A percentile compares a stretch with the other conserved stretches of the same genome.
Evolutionary conservation across 92 coral and sea anemone species (phyloP).

Genomic region (Micromussa lordhowensis): DNA sequence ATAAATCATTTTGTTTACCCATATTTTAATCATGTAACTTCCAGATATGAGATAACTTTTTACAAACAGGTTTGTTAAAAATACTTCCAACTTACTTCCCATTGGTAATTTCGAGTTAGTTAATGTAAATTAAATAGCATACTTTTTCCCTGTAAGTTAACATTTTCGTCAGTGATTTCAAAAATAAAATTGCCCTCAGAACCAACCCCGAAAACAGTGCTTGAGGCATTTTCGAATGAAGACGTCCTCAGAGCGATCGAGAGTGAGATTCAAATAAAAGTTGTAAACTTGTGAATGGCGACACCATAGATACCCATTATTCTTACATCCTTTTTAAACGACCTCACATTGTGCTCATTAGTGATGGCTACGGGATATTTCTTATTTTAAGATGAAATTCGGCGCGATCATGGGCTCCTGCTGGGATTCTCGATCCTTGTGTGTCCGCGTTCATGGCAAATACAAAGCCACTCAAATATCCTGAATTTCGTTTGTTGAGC

Average conservation of each 20-base stretch:
- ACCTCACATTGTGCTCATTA: conserved; percentile 29
- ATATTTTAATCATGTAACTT: neutral
- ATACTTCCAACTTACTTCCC: neutral
- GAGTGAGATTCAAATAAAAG: neutral
- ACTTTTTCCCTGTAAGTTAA: neutral
- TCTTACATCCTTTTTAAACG: neutral
- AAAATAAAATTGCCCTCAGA: neutral
- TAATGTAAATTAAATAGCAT: conserved; percentile 3
- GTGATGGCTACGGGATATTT: conserved; percentile 17
- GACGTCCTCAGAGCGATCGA: neutral
- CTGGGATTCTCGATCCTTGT: neutral
- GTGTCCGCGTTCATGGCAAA: neutral
- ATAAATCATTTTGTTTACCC: neutral
- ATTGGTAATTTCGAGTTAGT: no score
- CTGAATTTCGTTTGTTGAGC: neutral
- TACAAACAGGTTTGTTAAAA: neutral
- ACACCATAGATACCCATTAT: neutral
- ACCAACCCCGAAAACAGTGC: neutral
- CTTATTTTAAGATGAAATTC: conserved; percentile 5
- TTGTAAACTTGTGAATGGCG: neutral
- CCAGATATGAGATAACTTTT: neutral
- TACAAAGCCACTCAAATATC: neutral
- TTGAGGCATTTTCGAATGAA: neutral
- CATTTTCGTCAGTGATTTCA: neutral
- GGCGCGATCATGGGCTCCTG: neutral